Evolutionary conservation across 1,140 invertebrate species (phyloP), one percentile per base, ranked within the genome.

Genomic region (Eriosoma lanigerum): DNA sequence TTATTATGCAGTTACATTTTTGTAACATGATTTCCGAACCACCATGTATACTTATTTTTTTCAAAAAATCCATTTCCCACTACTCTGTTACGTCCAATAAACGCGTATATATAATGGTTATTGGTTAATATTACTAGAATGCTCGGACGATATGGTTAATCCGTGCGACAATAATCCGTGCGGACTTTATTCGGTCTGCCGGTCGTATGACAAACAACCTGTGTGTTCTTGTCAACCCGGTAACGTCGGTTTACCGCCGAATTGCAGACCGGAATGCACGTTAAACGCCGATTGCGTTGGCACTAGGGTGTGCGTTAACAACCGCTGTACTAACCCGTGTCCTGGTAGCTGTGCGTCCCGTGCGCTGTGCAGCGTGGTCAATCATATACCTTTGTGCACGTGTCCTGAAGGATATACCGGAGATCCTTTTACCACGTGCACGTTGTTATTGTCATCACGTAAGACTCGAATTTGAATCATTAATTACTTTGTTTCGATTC

Each of bases 361-460:
- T 84, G 92, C 92, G 9, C 88, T 89, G 82, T 94, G 93, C 83
- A 89, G 90, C 81, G 89, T 92, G 19, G 82, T 92, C 19, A 93
- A 93, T 86, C 92, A 93, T 85, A 89, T 90, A 72, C 91, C 92
- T 12, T 88, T 92, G 19, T 97, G 95, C 84, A 89, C 89, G 9
- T 97, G 95, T 85, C 87, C 90, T 83, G 87, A 92, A 26, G 94
- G 94, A 32, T 92, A 90, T 81, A 94, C 93, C 15, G 94, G 95
- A 73, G 93, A 96, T 87, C 92, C 95, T 17, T 93, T 52, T 93
- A 92, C 84, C 89, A 90, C 1, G 90, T n/a, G 90, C 89, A 58
- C 91, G 91, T 6, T 93, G 32, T 4, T 38, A 91, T 6, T 93
- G 91, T 84, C 89, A 91, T 84, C 89, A 89, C 19, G 86, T 87